These are phyloP conservation scores for Tipula unca DNA, from an alignment of 2,888 invertebrate genomes.

Conservation along the genomic window DNA sequence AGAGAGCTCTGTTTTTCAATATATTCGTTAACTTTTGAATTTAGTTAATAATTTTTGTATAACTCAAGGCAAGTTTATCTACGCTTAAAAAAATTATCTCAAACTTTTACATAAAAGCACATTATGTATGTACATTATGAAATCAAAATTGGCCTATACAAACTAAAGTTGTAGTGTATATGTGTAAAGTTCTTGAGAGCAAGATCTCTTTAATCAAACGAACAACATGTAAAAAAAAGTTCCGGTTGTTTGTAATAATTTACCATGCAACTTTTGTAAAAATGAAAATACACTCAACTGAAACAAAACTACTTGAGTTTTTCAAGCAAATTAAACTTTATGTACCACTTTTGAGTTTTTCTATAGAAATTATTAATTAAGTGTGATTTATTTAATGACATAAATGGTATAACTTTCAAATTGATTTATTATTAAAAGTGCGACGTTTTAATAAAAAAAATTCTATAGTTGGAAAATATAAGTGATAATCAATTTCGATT, in stretches of 20 bases:
- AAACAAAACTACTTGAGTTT: background rate
- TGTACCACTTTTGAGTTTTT: background rate
- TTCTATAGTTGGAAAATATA: background rate
- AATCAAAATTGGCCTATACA: too few relatives aligned
- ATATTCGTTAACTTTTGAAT: too few relatives aligned
- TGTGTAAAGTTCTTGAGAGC: too few relatives aligned
- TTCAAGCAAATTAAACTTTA: background rate
- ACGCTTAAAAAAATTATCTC: too few relatives aligned
- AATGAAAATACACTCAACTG: background rate
- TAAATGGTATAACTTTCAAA: background rate
- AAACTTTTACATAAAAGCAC: too few relatives aligned
- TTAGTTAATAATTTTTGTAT: too few relatives aligned
- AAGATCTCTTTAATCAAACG: too few relatives aligned
- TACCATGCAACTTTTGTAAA: background rate
- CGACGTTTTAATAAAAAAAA: background rate
- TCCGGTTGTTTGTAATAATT: background rate
- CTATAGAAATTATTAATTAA: background rate
- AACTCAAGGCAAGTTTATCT: too few relatives aligned
- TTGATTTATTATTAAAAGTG: background rate
- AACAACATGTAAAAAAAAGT: too few relatives aligned
- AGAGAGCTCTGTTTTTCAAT: too few relatives aligned
- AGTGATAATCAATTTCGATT: background rate
- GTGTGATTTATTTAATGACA: background rate
- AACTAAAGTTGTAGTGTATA: too few relatives aligned
- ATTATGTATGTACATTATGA: too few relatives aligned